A percentile compares a stretch with the other conserved stretches of the same genome.
These are phyloP conservation scores for Gonocerus acuteangulatus DNA, from an alignment of 2,888 invertebrate species.

Conservation along the genomic window DNA sequence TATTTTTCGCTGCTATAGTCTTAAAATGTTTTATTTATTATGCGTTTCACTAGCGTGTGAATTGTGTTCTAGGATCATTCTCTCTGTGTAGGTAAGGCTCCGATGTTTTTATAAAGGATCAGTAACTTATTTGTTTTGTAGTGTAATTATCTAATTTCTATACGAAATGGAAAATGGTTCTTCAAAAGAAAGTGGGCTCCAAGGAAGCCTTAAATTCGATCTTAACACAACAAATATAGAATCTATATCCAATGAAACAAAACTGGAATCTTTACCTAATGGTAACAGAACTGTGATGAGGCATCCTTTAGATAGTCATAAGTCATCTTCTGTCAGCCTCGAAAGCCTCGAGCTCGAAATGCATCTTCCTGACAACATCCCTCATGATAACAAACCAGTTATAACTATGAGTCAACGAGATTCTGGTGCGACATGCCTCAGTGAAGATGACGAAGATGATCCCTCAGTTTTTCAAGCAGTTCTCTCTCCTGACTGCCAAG, in stretches of 20 bases:
- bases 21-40: too few relatives aligned
- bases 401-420: conserved; percentile 31
- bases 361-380: conserved; percentile 29
- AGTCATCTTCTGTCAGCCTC: conserved; percentile 31
- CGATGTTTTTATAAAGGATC: too few relatives aligned
- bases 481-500: conserved; percentile 47
- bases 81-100: too few relatives aligned
- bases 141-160: too few relatives aligned
- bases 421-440: conserved; percentile 31
- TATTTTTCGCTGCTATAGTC: too few relatives aligned
- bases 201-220: neutral
- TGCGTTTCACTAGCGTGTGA: too few relatives aligned
- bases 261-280: neutral
- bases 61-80: too few relatives aligned
- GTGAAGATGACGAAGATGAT: conserved; percentile 45
- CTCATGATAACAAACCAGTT: conserved; percentile 33
- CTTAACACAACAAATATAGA: neutral
- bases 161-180: conserved; percentile 20
- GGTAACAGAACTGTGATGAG: conserved; percentile 25
- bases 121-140: too few relatives aligned
- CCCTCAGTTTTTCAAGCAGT: conserved; percentile 48
- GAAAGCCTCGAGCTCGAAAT: conserved; percentile 36
- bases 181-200: neutral
- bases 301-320: conserved; percentile 32
- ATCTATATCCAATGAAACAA: neutral